Conservation (phyloP, 2,797 vertebrate species). For the Lerista edwardsae region DNA sequence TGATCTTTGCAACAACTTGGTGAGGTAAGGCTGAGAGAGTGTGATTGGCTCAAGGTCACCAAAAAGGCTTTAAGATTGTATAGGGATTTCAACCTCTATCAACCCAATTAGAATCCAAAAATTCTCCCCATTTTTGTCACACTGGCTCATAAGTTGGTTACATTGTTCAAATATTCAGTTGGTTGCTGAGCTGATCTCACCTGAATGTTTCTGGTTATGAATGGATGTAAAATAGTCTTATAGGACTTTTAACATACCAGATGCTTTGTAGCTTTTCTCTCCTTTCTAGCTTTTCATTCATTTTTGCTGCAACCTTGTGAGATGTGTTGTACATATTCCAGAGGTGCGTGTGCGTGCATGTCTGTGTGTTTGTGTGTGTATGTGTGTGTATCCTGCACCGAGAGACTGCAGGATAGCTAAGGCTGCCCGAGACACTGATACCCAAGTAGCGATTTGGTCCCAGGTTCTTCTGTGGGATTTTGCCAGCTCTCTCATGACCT, state of each 20-base stretch:
- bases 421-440: too few relatives aligned
- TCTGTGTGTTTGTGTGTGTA: too few relatives aligned
- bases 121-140: neutral
- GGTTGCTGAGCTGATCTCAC: neutral
- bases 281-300: neutral
- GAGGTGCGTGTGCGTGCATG: neutral
- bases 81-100: neutral
- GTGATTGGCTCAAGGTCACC: neutral
- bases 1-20: neutral
- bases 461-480: neutral
- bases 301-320: neutral
- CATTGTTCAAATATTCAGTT: neutral
- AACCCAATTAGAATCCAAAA: neutral
- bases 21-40: neutral
- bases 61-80: neutral
- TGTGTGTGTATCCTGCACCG: too few relatives aligned
- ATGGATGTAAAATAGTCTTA: neutral
- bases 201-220: neutral
- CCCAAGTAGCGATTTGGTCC: neutral
- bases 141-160: neutral
- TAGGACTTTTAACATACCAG: neutral
- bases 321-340: neutral
- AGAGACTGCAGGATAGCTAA: neutral
- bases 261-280: neutral
- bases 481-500: neutral